Percentiles rank a stretch among this genome's conserved stretches.
phyloP scores from a whole-genome alignment of 2,113 vertebrate species.

The Ammospiza caudacuta region DNA sequence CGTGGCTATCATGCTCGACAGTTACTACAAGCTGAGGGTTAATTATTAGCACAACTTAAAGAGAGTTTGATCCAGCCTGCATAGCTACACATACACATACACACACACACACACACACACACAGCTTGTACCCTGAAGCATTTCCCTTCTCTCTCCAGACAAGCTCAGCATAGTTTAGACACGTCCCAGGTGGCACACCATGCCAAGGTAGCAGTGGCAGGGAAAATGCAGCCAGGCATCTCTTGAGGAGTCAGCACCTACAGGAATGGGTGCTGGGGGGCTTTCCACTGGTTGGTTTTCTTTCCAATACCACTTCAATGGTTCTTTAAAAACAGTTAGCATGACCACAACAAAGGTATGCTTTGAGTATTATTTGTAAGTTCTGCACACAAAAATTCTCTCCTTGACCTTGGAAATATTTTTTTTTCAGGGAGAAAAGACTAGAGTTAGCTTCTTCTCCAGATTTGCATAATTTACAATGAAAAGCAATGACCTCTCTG shows the following conservation, averaged over 20 bases:
- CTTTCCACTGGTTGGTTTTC: neutral
- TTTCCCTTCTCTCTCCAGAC: neutral
- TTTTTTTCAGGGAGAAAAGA: neutral
- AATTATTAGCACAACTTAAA: constrained; percentile 59
- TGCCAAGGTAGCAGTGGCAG: neutral
- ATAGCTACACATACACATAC: neutral
- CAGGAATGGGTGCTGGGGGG: neutral
- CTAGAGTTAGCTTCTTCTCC: neutral
- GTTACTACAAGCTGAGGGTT: constrained; percentile 34
- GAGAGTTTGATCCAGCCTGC: constrained; percentile 8
- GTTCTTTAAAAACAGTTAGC: neutral
- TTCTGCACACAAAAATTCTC: neutral
- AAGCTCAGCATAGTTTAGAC: neutral
- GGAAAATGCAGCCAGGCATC: neutral
- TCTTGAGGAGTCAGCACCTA: neutral
- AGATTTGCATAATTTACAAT: neutral
- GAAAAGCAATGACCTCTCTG: neutral
- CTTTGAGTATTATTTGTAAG: neutral
- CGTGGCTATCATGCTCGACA: neutral
- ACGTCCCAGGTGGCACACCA: neutral
- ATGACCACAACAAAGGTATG: neutral
- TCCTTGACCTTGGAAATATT: neutral
- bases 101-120: neutral
- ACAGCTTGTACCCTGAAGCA: neutral
- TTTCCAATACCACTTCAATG: neutral